Conservation (phyloP, 2,888 invertebrate species). For the Tortricodes alternella region DNA sequence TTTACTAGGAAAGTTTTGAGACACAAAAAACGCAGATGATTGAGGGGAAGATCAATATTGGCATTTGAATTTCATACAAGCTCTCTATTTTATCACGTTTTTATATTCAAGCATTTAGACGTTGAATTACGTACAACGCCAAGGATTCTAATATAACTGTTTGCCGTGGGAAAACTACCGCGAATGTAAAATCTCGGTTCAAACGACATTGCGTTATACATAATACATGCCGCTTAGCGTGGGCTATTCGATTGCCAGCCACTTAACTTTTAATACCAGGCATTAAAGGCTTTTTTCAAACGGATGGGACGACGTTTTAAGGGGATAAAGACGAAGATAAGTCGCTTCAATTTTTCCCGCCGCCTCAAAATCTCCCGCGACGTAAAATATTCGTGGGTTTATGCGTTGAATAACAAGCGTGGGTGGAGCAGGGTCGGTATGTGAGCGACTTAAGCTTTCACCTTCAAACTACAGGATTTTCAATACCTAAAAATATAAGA, state of each 20-base stretch:
- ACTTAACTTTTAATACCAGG: neutral
- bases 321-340: slow-evolving; percentile 61
- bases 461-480: too few relatives aligned
- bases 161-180: slow-evolving; percentile 17
- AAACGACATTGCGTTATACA: slow-evolving; percentile 48
- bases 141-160: neutral
- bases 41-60: too few relatives aligned
- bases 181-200: slow-evolving; percentile 15
- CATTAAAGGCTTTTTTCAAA: neutral
- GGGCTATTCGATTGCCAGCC: neutral
- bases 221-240: slow-evolving; percentile 66
- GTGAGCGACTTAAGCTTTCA: neutral
- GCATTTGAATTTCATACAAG: too few relatives aligned
- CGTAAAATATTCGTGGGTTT: slow-evolving; percentile 76
- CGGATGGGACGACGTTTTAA: neutral
- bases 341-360: slow-evolving; percentile 76
- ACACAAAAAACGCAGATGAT: too few relatives aligned
- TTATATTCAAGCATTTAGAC: neutral
- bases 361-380: slow-evolving; percentile 73
- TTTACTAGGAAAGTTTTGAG: too few relatives aligned
- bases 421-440: neutral
- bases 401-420: slow-evolving; percentile 71
- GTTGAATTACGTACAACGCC: neutral
- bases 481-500: too few relatives aligned
- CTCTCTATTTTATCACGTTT: neutral